Conservation (phyloP, 2,797 vertebrate species). For the Micrastur ruficollis region DNA sequence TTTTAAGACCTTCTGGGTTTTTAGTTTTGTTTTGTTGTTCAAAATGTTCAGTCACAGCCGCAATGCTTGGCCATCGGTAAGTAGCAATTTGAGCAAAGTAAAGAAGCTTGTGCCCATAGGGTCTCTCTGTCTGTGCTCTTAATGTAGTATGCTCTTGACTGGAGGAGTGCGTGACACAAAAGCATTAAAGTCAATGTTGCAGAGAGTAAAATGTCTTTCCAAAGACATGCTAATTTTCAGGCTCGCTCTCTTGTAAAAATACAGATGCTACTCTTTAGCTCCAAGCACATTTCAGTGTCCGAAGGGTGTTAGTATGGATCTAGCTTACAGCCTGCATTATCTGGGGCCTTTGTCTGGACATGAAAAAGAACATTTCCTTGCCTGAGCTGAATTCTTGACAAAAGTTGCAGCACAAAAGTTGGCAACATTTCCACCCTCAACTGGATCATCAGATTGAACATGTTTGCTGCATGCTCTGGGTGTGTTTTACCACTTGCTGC, state of each 20-base stretch:
- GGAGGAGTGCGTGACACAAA: neutral
- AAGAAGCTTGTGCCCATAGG: conserved; percentile 2
- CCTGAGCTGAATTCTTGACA: neutral
- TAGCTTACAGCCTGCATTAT: neutral
- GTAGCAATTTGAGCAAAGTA: neutral
- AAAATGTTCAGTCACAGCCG: neutral
- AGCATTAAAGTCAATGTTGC: neutral
- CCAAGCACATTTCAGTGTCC: neutral
- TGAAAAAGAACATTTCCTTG: neutral
- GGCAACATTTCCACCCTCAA: neutral
- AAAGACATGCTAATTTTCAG: neutral
- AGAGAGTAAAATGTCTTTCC: neutral
- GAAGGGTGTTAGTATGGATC: neutral
- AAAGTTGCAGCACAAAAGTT: neutral
- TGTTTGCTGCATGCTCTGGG: neutral
- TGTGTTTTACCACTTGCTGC: neutral
- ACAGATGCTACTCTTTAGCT: neutral
- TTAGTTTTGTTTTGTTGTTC: neutral
- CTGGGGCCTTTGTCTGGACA: neutral
- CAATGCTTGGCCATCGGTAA: neutral
- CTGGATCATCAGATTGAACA: neutral
- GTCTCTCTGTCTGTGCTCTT: neutral
- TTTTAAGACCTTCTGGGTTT: neutral
- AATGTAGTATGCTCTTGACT: neutral
- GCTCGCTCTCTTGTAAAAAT: neutral